Evolutionary conservation across 2,113 vertebrate species (phyloP).

Genomic region (Craseonycteris thonglongyai): DNA sequence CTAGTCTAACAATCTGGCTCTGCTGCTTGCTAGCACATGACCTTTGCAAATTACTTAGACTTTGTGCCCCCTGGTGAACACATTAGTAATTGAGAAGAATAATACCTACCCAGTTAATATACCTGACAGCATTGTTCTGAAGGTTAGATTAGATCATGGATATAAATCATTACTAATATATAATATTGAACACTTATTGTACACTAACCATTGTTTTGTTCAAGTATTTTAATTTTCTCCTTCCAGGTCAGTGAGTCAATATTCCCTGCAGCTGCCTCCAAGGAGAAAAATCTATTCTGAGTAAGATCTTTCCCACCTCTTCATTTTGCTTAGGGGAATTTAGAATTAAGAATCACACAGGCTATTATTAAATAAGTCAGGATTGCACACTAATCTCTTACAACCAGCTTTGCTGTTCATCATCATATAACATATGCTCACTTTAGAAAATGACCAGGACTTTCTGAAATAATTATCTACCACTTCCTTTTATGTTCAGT

Average conservation of each 20-base stretch:
- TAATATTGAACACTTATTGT: background rate
- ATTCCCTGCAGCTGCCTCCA: conserved; percentile 57
- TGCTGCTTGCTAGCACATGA: background rate
- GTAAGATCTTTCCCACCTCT: conserved; percentile 78
- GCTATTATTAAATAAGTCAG: background rate
- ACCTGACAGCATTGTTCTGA: background rate
- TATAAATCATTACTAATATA: background rate
- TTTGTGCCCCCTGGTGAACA: background rate
- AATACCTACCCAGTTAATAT: background rate
- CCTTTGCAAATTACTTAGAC: background rate
- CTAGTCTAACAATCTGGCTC: background rate
- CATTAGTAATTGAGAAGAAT: background rate
- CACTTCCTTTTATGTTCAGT: background rate
- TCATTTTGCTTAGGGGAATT: background rate
- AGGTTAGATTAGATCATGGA: background rate
- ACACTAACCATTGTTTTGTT: background rate
- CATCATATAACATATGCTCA: background rate
- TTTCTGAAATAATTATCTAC: background rate
- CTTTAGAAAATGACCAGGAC: background rate
- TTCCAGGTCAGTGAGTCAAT: conserved; percentile 46
- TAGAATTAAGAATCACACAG: background rate
- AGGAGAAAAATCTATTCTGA: conserved; percentile 77
- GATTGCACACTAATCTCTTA: background rate
- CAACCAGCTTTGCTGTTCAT: background rate
- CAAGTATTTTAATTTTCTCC: background rate